A percentile compares a stretch with the other conserved stretches of the same genome.
Evolutionary conservation across 2,888 invertebrate species (phyloP).

Genomic region (Cheilosia soror): DNA sequence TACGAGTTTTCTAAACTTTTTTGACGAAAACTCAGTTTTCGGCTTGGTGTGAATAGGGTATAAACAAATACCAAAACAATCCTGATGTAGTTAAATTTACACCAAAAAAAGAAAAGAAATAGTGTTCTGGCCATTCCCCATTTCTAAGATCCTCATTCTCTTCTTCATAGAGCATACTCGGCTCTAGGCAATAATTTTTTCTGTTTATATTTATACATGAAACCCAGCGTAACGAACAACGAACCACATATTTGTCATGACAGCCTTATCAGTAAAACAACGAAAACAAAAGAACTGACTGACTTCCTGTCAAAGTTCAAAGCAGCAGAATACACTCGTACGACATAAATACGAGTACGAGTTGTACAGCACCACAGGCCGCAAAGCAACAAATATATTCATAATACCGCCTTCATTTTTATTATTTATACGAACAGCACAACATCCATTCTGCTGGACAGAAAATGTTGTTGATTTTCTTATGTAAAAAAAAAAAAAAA

Average conservation of each 20-base stretch:
- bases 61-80: too few species aligned
- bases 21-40: too few species aligned
- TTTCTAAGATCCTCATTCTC: neutral
- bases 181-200: slow-evolving; percentile 2
- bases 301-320: slow-evolving; percentile 77
- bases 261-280: slow-evolving; percentile 66
- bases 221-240: slow-evolving; percentile 61
- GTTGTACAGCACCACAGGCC: slow-evolving; percentile 38
- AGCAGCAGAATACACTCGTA: slow-evolving; percentile 37
- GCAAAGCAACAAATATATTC: slow-evolving; percentile 30
- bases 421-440: slow-evolving; percentile 27
- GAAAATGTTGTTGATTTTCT: slow-evolving; percentile 50
- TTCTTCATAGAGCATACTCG: slow-evolving; percentile 7
- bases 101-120: too few species aligned
- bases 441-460: slow-evolving; percentile 30
- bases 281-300: slow-evolving; percentile 72
- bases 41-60: too few species aligned
- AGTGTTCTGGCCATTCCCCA: too few species aligned
- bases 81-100: too few species aligned
- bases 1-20: too few species aligned
- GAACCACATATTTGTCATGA: slow-evolving; percentile 68
- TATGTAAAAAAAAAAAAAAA: slow-evolving; percentile 38
- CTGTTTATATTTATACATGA: slow-evolving; percentile 20
- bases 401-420: slow-evolving; percentile 43
- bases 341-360: neutral